Conservation (phyloP, 2,797 vertebrate species). For the Notoglanidium macrostoma region DNA sequence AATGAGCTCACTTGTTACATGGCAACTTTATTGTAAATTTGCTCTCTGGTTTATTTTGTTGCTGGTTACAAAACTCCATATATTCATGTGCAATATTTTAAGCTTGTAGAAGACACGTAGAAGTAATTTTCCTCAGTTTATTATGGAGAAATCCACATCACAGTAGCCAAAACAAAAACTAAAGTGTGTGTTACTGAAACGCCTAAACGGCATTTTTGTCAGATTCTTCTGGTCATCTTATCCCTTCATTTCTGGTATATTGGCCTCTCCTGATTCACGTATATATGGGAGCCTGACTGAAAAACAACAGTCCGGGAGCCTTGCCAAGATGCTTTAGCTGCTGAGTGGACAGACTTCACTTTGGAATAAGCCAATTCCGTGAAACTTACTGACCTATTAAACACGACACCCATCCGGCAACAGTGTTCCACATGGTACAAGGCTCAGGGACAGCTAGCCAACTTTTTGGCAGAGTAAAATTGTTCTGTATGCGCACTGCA, state of each 20-base stretch:
- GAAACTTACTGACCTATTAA: not conserved
- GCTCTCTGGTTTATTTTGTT: not conserved
- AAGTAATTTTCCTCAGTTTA: not conserved
- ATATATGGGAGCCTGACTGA: not conserved
- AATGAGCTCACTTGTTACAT: not conserved
- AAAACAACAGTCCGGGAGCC: not conserved
- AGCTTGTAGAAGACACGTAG: not conserved
- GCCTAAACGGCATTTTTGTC: not conserved
- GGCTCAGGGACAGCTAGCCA: not conserved
- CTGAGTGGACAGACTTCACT: not conserved
- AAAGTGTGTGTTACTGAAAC: not conserved
- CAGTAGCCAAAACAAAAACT: not conserved
- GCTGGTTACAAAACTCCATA: not conserved
- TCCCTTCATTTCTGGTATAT: not conserved
- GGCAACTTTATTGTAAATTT: not conserved
- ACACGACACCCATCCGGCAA: not conserved
- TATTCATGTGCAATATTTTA: not conserved
- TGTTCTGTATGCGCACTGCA: not conserved
- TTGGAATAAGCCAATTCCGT: not conserved
- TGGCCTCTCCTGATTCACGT: not conserved
- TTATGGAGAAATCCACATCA: not conserved
- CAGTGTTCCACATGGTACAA: not conserved
- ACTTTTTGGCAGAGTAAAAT: not conserved
- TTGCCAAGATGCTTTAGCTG: not conserved
- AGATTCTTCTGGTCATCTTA: not conserved